phyloP scores from a whole-genome alignment of 1,140 invertebrate genomes.

The Heterodera carotae region DNA sequence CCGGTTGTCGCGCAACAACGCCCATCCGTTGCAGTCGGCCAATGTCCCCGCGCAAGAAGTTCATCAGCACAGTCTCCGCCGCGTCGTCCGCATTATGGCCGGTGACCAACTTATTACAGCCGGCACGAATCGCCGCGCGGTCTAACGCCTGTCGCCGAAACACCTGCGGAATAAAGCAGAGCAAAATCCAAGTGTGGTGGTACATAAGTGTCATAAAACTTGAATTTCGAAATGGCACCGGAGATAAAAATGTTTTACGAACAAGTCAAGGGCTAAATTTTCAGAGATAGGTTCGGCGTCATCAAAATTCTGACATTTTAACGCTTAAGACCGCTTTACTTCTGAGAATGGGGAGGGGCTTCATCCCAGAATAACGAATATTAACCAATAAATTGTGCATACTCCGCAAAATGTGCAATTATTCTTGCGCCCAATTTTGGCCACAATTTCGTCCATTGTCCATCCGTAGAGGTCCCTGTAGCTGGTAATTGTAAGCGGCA shows the following conservation, averaged over 20 bases:
- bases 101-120: constrained; percentile 90
- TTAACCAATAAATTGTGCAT: constrained; percentile 17
- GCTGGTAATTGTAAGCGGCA: constrained; percentile 91
- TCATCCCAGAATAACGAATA: too few species aligned
- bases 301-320: too few species aligned
- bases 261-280: constrained; percentile 24
- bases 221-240: too few species aligned
- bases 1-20: constrained; percentile 64
- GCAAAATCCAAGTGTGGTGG: too few species aligned
- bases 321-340: too few species aligned
- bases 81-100: constrained; percentile 98
- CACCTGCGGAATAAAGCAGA: constrained; percentile 68
- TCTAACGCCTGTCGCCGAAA: constrained; percentile 78
- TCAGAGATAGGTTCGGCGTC: too few species aligned
- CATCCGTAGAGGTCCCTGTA: constrained; percentile 94
- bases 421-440: constrained; percentile 89
- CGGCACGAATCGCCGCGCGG: constrained; percentile 72
- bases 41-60: constrained; percentile 87
- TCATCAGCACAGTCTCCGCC: constrained; percentile 80
- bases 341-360: too few species aligned
- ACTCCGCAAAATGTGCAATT: constrained; percentile 76
- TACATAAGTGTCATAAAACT: too few species aligned
- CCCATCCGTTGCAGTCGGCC: constrained; percentile 85
- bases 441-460: constrained; percentile 99
- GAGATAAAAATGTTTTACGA: too few species aligned